phyloP scores from a whole-genome alignment of 1,140 invertebrate species.

The Drosophila chauvacae region DNA sequence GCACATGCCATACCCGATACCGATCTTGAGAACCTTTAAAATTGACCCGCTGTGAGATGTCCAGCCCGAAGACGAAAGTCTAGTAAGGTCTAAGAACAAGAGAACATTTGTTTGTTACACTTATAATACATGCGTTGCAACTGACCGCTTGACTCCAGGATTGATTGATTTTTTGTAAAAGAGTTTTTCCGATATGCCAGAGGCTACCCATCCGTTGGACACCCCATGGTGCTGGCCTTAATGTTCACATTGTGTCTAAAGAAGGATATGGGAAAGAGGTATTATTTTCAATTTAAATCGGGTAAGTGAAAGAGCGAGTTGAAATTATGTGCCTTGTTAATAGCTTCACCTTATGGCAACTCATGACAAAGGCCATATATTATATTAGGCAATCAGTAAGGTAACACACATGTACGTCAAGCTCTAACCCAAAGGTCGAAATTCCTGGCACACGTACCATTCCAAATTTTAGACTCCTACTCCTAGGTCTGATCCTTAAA shows the following conservation, averaged over 20 bases:
- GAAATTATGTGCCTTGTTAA: not conserved
- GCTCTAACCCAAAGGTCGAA: not conserved
- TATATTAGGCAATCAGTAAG: not conserved
- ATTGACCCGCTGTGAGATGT: constrained; percentile 39
- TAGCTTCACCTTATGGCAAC: not conserved
- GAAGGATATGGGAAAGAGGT: not conserved
- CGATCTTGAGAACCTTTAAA: constrained; percentile 21
- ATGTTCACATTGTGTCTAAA: constrained; percentile 18
- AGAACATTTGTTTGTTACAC: constrained; percentile 51
- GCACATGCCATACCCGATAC: constrained; percentile 45
- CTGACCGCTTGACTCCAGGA: constrained; percentile 43
- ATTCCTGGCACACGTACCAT: constrained; percentile 48
- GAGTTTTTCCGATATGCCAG: constrained; percentile 50
- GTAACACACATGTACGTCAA: not conserved
- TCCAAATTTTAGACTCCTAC: constrained; percentile 48
- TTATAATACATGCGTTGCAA: constrained; percentile 51
- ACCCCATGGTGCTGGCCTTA: constrained; percentile 27
- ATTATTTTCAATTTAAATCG: not conserved
- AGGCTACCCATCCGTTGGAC: constrained; percentile 8
- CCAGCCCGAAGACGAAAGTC: not conserved
- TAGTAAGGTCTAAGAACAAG: not conserved
- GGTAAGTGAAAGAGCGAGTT: not conserved
- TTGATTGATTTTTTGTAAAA: constrained; percentile 69
- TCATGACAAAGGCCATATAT: not conserved
- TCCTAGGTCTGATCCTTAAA: constrained; percentile 3